Conservation (phyloP, 2,797 vertebrate genomes). For the Lagocephalus sceleratus region DNA sequence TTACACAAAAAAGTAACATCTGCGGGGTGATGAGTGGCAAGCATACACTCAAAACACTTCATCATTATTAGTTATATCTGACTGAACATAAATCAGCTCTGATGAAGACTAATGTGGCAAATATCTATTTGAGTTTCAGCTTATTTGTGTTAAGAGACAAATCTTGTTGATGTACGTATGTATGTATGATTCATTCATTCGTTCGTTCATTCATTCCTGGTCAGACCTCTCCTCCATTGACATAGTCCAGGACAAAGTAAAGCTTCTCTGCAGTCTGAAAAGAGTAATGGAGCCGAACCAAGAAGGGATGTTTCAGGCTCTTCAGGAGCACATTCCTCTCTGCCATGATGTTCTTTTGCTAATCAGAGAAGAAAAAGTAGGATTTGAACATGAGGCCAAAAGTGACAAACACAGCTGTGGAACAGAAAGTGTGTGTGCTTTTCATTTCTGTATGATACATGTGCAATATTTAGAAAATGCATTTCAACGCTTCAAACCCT, state of each 20-base stretch:
- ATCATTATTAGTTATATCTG: too few species aligned
- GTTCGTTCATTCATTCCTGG: neutral
- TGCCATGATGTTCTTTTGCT: slow-evolving; percentile 99
- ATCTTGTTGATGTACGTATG: neutral
- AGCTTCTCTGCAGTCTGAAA: slow-evolving; percentile 97
- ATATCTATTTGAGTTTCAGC: too few species aligned
- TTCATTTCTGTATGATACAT: slow-evolving; percentile 1
- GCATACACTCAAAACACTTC: too few species aligned
- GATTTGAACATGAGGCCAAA: neutral
- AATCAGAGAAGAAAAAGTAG: neutral
- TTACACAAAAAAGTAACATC: too few species aligned
- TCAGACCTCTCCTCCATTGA: slow-evolving; percentile 93
- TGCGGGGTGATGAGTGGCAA: too few species aligned
- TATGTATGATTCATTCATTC: neutral
- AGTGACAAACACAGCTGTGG: neutral
- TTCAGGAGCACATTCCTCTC: slow-evolving; percentile 95
- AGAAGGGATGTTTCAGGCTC: slow-evolving; percentile 92
- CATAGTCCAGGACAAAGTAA: slow-evolving; percentile 96
- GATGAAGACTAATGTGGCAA: too few species aligned
- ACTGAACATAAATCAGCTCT: too few species aligned
- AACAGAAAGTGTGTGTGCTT: neutral
- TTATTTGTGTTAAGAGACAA: neutral
- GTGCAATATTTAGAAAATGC: slow-evolving; percentile 2
- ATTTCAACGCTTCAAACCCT: neutral
- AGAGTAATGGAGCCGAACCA: slow-evolving; percentile 94